These are phyloP conservation scores for Stenchaetothrips biformis DNA, from an alignment of 2,888 invertebrate species.

Conservation along the genomic window DNA sequence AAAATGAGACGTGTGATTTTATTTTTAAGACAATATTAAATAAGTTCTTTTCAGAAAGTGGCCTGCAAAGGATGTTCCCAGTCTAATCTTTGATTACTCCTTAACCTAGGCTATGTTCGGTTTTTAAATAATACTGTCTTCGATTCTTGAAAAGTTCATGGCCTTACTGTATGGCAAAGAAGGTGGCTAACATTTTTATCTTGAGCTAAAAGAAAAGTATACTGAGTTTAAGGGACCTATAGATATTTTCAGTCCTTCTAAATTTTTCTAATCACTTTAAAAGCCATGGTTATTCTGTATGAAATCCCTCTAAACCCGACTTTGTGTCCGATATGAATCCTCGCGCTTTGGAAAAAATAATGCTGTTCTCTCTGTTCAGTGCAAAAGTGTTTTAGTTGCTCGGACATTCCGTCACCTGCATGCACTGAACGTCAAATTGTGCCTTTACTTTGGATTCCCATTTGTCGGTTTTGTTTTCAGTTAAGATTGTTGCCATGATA, in stretches of 20 bases:
- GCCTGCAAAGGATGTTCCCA: neutral
- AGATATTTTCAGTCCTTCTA: slow-evolving; percentile 1
- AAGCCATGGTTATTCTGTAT: neutral
- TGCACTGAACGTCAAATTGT: too few relatives aligned
- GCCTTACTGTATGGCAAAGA: neutral
- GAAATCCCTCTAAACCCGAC: too few relatives aligned
- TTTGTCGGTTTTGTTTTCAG: too few relatives aligned
- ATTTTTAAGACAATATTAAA: neutral
- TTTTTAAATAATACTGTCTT: neutral
- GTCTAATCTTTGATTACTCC: neutral
- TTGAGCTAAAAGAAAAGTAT: neutral
- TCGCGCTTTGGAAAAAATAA: too few relatives aligned
- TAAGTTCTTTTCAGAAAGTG: neutral
- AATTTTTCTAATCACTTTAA: neutral
- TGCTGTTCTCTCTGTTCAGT: too few relatives aligned
- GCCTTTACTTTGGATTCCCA: too few relatives aligned
- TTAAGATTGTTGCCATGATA: too few relatives aligned
- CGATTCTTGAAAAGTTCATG: neutral
- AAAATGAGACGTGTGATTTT: neutral
- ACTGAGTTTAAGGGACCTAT: slow-evolving; percentile 1
- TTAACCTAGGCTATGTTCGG: neutral
- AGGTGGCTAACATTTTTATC: neutral
- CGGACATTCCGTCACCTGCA: too few relatives aligned
- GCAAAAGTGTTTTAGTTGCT: too few relatives aligned
- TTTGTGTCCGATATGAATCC: too few relatives aligned